A percentile compares a stretch with the other conserved stretches of the same genome.
phyloP scores from a whole-genome alignment of 2,797 vertebrate genomes.

The Arnoldichthys spilopterus region DNA sequence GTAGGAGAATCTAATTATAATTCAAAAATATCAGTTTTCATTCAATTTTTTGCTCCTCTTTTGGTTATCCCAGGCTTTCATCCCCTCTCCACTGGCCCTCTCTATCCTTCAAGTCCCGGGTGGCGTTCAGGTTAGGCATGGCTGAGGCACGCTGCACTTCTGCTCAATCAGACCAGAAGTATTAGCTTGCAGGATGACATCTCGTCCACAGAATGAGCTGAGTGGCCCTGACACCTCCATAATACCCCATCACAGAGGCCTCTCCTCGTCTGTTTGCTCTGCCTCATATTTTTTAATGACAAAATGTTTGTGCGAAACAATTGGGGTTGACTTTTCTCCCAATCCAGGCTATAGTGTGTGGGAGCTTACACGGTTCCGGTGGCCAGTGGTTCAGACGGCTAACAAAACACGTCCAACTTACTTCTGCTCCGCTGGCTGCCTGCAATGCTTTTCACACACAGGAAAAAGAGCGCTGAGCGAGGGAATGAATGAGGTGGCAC shows the following conservation, averaged over 20 bases:
- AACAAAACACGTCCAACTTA: constrained; percentile 91
- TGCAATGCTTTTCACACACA: constrained; percentile 93
- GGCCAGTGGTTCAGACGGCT: constrained; percentile 90
- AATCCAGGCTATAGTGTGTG: constrained; percentile 88
- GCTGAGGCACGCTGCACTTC: constrained; percentile 41
- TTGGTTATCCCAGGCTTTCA: not conserved
- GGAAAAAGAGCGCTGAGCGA: constrained; percentile 85
- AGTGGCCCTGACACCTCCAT: constrained; percentile 88
- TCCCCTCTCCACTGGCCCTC: not conserved
- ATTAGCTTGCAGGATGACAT: constrained; percentile 87
- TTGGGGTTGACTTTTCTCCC: constrained; percentile 86
- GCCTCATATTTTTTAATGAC: constrained; percentile 90
- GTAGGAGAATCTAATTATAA: not conserved
- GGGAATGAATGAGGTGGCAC: constrained; percentile 80
- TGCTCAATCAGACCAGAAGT: constrained; percentile 82
- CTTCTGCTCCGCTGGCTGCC: constrained; percentile 87
- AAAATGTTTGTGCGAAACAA: constrained; percentile 94
- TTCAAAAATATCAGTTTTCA: not conserved
- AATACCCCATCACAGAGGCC: constrained; percentile 83
- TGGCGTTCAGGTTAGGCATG: constrained; percentile 12
- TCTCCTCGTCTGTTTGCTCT: constrained; percentile 86
- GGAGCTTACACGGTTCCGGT: constrained; percentile 92
- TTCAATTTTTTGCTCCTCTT: not conserved
- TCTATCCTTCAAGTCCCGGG: not conserved
- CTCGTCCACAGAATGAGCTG: constrained; percentile 79